phyloP scores from a whole-genome alignment of 2,797 vertebrate genomes.

The Protonibea diacanthus region DNA sequence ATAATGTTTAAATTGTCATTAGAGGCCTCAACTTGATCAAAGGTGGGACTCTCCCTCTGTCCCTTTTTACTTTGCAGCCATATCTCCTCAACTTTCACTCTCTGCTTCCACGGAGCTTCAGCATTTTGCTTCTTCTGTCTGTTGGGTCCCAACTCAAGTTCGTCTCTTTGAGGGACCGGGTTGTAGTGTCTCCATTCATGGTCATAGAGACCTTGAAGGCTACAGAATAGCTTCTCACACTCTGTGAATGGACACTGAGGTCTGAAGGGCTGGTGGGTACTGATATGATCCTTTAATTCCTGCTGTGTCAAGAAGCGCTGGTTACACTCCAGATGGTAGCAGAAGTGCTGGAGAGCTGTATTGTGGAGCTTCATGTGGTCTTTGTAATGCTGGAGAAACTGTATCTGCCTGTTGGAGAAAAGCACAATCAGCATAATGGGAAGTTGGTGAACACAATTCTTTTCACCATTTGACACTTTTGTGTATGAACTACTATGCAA shows the following conservation, averaged over 20 bases:
- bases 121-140: constrained; percentile 45
- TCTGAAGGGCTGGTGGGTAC: constrained; percentile 87
- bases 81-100: constrained; percentile 82
- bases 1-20: not conserved
- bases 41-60: constrained; percentile 35
- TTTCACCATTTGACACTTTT: not conserved
- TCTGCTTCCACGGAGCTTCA: constrained; percentile 84
- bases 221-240: constrained; percentile 90
- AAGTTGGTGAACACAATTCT: not conserved
- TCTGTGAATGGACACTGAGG: constrained; percentile 90
- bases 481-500: not conserved
- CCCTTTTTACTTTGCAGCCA: constrained; percentile 81
- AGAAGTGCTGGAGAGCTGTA: constrained; percentile 90
- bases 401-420: constrained; percentile 75
- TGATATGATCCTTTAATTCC: constrained; percentile 89
- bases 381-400: constrained; percentile 91
- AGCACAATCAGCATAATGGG: not conserved
- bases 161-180: constrained; percentile 69
- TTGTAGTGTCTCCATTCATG: constrained; percentile 94
- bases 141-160: constrained; percentile 43
- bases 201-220: constrained; percentile 87
- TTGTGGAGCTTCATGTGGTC: constrained; percentile 92
- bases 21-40: not conserved
- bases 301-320: constrained; percentile 87
- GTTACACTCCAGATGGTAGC: constrained; percentile 91